Evolutionary conservation across 2,888 invertebrate genomes (phyloP), one percentile per base, ranked within the genome.

Genomic region (Xylota segnis): DNA sequence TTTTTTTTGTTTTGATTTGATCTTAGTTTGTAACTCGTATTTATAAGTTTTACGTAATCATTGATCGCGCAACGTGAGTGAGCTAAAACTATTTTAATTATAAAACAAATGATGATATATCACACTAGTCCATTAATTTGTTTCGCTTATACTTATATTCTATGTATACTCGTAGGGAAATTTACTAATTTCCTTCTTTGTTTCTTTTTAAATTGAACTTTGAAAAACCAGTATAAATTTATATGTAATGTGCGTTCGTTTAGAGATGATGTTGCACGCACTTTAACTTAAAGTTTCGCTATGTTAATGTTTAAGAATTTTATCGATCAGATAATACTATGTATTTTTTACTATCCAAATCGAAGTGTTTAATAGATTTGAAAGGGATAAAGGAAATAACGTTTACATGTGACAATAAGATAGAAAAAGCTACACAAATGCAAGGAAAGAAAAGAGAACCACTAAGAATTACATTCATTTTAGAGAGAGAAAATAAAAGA

Each of bases 401-500:
- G 32, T 68, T 68, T 63, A 70, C 50, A 52, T 59, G 52, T 50
- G 79, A 79, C 79, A 79, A 79, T 79, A 79, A 72, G 66, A 43
- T 61, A 40, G 43, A 34, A 43, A 76, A 34, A 56, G 58, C 27
- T 50, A 61, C 12, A 47, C 12, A 40, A 54, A 61, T 29, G 9
- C 27, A 68, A 54, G 2, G 14, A 23, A 23, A 23, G 23, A n/a
- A 43, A 37, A 18, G 59, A 32, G 34, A 71, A 72, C 37, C 34
- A 50, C 50, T n/a, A 37, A 27, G 70, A 45, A 37, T 61, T 52
- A 29, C 16, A 78, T 66, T 47, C 77, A 77, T 27, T 63, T 61
- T 56, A 66, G 83, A 78, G 78, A 83, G 78, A 83, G 72, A 78
- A 66, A 78, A 72, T 83, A 83, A 78, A 83, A 78, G 78, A 83